These are phyloP conservation scores for Pheucticus melanocephalus DNA, from an alignment of 2,113 vertebrate genomes.

Conservation along the genomic window DNA sequence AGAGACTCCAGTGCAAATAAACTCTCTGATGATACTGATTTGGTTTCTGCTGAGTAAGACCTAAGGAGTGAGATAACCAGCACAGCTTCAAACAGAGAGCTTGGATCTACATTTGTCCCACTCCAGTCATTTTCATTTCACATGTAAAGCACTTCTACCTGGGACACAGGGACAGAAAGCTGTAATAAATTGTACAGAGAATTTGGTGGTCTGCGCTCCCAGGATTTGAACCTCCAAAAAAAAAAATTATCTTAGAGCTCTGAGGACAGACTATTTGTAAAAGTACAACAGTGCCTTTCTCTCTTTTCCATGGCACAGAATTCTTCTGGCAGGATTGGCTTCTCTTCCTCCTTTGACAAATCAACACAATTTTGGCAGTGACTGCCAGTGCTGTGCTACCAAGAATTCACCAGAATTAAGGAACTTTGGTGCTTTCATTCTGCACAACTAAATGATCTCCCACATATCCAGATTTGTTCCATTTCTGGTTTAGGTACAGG, in stretches of 20 bases:
- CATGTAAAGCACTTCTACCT: background rate
- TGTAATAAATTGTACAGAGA: background rate
- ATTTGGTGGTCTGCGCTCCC: background rate
- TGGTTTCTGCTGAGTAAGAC: slow-evolving; percentile 38
- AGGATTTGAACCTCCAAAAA: background rate
- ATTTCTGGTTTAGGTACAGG: background rate
- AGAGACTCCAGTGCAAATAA: slow-evolving; percentile 17
- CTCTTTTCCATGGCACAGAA: background rate
- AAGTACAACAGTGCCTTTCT: background rate
- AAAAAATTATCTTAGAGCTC: background rate
- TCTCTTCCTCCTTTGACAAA: slow-evolving; percentile 32
- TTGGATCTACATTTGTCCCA: slow-evolving; percentile 22
- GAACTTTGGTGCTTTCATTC: slow-evolving; percentile 15
- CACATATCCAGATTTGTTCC: slow-evolving; percentile 40
- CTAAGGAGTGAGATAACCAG: slow-evolving; percentile 8
- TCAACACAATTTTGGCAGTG: background rate
- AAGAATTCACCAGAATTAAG: slow-evolving; percentile 24
- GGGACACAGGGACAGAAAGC: background rate
- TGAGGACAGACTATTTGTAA: background rate
- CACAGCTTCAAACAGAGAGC: background rate
- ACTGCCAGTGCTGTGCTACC: slow-evolving; percentile 12
- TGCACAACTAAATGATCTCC: background rate
- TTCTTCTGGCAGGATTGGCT: background rate
- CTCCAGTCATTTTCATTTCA: slow-evolving; percentile 23
- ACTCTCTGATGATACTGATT: background rate